phyloP scores from a whole-genome alignment of 1,140 invertebrate species.

The Fopius arisanus region DNA sequence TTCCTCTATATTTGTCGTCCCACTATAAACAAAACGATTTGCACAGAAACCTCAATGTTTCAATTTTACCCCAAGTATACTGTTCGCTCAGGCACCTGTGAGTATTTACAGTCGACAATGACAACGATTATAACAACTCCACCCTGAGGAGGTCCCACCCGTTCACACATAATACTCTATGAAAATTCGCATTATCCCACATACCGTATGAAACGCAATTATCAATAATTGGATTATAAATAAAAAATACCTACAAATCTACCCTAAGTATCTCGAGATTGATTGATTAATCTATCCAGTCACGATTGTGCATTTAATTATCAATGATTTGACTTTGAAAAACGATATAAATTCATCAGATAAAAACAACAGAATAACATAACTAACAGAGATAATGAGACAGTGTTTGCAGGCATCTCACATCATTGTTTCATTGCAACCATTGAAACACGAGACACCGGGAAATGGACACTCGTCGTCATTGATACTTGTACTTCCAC shows the following conservation, averaged over 20 bases:
- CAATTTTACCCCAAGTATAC: constrained; percentile 46
- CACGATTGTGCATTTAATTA: not conserved
- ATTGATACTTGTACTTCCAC: constrained; percentile 44
- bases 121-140: not conserved
- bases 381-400: constrained; percentile 10
- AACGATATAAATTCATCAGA: not conserved
- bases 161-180: not conserved
- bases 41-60: not conserved
- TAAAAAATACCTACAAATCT: constrained; percentile 2
- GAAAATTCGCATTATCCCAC: not conserved
- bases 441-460: constrained; percentile 49
- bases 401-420: constrained; percentile 31
- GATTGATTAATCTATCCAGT: not conserved
- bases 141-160: not conserved
- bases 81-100: constrained; percentile 60
- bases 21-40: not conserved
- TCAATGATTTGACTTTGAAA: not conserved
- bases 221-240: not conserved
- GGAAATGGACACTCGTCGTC: constrained; percentile 50
- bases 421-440: constrained; percentile 59
- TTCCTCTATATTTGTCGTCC: not conserved
- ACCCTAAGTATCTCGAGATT: not conserved
- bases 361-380: constrained; percentile 9
- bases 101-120: constrained; percentile 57
- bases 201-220: not conserved